Conservation (phyloP, 2,797 vertebrate genomes). For the Darevskia mixta region DNA sequence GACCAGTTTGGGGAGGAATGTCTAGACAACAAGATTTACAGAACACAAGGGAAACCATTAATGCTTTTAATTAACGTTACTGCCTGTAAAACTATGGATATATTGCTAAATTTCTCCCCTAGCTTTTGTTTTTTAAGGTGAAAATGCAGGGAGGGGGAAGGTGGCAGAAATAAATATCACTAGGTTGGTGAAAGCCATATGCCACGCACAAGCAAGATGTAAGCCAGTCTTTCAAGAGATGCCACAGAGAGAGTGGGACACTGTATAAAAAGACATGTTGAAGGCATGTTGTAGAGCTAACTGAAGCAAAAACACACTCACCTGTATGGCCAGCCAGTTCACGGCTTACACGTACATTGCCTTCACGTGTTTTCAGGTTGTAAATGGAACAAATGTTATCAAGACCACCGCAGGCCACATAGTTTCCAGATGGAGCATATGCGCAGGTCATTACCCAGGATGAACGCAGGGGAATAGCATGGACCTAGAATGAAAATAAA, state of each 20-base stretch:
- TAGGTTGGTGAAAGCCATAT: neutral
- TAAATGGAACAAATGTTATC: conserved; percentile 99
- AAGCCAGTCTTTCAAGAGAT: neutral
- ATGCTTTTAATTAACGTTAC: neutral
- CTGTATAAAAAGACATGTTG: neutral
- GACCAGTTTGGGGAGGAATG: neutral
- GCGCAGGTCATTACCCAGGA: conserved; percentile 99
- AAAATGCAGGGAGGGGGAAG: neutral
- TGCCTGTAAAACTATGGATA: neutral
- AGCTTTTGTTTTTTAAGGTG: no score
- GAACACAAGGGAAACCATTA: neutral
- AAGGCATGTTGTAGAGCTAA: neutral
- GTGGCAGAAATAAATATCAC: neutral
- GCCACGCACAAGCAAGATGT: neutral
- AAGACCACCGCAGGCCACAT: conserved; percentile 96
- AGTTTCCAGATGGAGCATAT: conserved; percentile 97
- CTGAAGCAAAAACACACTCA: conserved; percentile 58
- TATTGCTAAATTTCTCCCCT: neutral
- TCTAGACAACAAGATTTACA: neutral
- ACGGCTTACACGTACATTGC: conserved; percentile 97
- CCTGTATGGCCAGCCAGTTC: conserved; percentile 98
- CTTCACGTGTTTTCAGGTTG: conserved; percentile 99
- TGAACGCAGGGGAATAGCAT: conserved; percentile 96
- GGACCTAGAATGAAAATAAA: conserved; percentile 82
- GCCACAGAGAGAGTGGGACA: neutral